Conservation (phyloP, 2,113 vertebrate species). For the Pachyramphus minor region DNA sequence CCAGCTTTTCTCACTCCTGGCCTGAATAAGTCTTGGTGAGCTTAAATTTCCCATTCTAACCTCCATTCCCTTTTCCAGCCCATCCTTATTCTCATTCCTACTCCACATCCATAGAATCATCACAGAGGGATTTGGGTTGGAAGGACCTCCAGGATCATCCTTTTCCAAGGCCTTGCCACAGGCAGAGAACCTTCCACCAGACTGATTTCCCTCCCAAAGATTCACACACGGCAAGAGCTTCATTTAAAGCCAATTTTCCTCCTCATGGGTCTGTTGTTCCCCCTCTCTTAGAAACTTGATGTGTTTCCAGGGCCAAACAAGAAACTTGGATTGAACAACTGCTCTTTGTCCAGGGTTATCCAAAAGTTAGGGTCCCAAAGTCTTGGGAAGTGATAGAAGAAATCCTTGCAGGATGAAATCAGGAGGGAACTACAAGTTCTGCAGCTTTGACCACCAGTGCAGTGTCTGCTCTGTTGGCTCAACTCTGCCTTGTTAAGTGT, state of each 20-base stretch:
- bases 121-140: neutral
- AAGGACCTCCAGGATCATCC: neutral
- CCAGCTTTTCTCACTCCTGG: neutral
- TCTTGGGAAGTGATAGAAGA: neutral
- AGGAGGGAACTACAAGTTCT: neutral
- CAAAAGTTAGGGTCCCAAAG: neutral
- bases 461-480: neutral
- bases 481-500: neutral
- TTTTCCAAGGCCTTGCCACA: neutral
- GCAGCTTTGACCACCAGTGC: neutral
- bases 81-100: neutral
- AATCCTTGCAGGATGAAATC: neutral
- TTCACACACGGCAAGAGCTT: neutral
- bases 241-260: neutral
- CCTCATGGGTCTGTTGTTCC: fast-evolving
- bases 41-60: neutral
- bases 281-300: neutral
- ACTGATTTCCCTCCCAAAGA: neutral
- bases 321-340: no score
- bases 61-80: neutral
- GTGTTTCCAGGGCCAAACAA: no score
- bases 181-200: fast-evolving
- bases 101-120: neutral
- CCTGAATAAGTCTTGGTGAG: neutral
- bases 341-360: neutral